phyloP scores from a whole-genome alignment of 2,888 invertebrate species.

The Spodoptera exigua region DNA sequence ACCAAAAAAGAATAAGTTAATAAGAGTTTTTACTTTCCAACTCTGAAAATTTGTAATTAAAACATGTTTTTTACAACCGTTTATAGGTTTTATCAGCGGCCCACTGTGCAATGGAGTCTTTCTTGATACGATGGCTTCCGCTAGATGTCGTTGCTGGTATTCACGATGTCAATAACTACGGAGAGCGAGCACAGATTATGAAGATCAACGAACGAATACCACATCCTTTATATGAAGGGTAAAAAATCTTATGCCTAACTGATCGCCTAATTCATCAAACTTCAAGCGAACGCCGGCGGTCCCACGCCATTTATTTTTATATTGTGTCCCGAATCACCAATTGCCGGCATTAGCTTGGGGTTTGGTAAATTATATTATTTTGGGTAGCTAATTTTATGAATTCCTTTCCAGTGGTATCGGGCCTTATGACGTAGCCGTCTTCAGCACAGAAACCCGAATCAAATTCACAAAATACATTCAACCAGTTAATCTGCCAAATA shows the following conservation, averaged over 20 bases:
- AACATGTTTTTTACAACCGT: too few relatives aligned
- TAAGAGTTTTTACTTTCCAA: too few relatives aligned
- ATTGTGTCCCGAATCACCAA: too few relatives aligned
- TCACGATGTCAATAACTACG: constrained; percentile 75
- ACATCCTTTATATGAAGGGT: constrained; percentile 86
- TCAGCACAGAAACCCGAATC: constrained; percentile 75
- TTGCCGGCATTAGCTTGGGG: too few relatives aligned
- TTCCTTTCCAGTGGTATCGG: constrained; percentile 69
- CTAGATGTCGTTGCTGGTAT: constrained; percentile 84
- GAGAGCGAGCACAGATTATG: constrained; percentile 74
- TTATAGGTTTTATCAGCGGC: constrained; percentile 82
- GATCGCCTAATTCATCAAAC: too few relatives aligned
- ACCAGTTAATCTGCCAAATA: constrained; percentile 81
- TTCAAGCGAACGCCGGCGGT: too few relatives aligned
- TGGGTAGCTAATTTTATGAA: constrained; percentile 1
- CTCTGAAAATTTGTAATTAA: too few relatives aligned
- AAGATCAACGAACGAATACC: constrained; percentile 72
- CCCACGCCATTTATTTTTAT: too few relatives aligned
- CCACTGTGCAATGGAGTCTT: constrained; percentile 80
- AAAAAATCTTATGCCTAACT: too few relatives aligned
- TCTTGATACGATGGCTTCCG: constrained; percentile 75
- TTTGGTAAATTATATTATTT: neutral
- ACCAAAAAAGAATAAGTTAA: too few relatives aligned
- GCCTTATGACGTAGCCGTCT: constrained; percentile 88
- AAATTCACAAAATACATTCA: constrained; percentile 75